phyloP scores from a whole-genome alignment of 2,888 invertebrate genomes.

The Thecophora atra region DNA sequence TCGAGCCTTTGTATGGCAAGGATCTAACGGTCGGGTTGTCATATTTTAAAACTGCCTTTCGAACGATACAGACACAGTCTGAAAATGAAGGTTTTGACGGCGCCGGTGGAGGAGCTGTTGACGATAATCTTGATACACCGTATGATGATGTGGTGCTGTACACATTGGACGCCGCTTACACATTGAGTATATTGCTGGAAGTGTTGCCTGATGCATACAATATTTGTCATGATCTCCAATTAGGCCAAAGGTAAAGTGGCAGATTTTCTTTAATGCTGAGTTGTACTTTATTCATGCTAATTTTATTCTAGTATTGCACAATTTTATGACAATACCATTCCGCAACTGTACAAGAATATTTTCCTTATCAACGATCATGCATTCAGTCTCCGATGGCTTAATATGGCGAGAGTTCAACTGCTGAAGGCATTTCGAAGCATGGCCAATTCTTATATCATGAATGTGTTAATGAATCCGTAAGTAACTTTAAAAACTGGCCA shows the following conservation, averaged over 20 bases:
- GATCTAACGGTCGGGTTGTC: conserved; percentile 70
- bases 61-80: conserved; percentile 59
- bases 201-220: conserved; percentile 70
- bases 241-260: conserved; percentile 68
- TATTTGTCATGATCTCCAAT: conserved; percentile 70
- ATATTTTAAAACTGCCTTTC: conserved; percentile 69
- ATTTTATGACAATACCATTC: conserved; percentile 80
- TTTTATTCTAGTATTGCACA: conserved; percentile 73
- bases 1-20: conserved; percentile 69
- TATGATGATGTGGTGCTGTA: conserved; percentile 76
- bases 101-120: conserved; percentile 52
- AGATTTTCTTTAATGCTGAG: not conserved
- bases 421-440: conserved; percentile 66
- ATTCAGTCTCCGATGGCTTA: conserved; percentile 58
- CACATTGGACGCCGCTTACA: conserved; percentile 75
- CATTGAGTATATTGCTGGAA: conserved; percentile 75
- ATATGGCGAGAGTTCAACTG: conserved; percentile 65
- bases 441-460: conserved; percentile 61
- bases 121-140: conserved; percentile 56
- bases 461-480: conserved; percentile 63
- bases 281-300: conserved; percentile 1
- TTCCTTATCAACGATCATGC: conserved; percentile 61
- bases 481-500: conserved; percentile 41
- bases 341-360: conserved; percentile 74
- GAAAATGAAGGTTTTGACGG: conserved; percentile 62